phyloP scores from a whole-genome alignment of 2,888 invertebrate genomes.

The Torymus texanus region DNA sequence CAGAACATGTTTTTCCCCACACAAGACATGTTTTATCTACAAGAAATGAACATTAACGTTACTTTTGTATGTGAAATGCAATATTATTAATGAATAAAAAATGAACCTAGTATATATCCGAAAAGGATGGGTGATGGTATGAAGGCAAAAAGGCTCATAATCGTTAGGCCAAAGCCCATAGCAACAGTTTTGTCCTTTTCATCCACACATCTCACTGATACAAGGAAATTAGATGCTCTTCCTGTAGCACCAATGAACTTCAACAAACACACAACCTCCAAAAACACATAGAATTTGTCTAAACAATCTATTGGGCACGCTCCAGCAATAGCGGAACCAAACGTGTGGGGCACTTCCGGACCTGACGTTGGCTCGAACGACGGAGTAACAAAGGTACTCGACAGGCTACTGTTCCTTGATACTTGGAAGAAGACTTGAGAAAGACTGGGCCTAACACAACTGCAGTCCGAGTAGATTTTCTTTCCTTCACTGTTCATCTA shows the following conservation, averaged over 20 bases:
- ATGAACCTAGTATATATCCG: conserved; percentile 82
- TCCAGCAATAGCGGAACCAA: conserved; percentile 76
- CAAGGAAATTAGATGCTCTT: conserved; percentile 80
- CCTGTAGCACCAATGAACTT: conserved; percentile 80
- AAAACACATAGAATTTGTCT: conserved; percentile 77
- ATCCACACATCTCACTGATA: conserved; percentile 82
- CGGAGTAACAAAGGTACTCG: conserved; percentile 45
- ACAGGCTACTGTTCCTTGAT: conserved; percentile 58
- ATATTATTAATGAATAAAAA: conserved; percentile 6
- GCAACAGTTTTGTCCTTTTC: conserved; percentile 85
- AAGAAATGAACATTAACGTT: conserved; percentile 40
- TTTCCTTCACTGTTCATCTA: conserved; percentile 66
- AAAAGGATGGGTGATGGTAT: conserved; percentile 87
- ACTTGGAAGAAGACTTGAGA: conserved; percentile 55
- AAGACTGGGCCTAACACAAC: conserved; percentile 73
- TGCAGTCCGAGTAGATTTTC: conserved; percentile 76
- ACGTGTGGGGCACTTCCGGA: conserved; percentile 51
- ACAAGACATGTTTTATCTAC: conserved; percentile 82
- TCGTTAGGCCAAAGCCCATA: conserved; percentile 82
- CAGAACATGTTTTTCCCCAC: conserved; percentile 84
- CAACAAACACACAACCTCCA: conserved; percentile 77
- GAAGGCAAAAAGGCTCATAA: conserved; percentile 83
- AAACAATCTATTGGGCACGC: conserved; percentile 79
- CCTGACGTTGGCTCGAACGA: conserved; percentile 38
- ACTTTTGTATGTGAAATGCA: not conserved